A percentile compares a stretch with the other conserved stretches of the same genome.
Conservation (phyloP, 2,113 vertebrate genomes). For the Brevimyrus niger region DNA sequence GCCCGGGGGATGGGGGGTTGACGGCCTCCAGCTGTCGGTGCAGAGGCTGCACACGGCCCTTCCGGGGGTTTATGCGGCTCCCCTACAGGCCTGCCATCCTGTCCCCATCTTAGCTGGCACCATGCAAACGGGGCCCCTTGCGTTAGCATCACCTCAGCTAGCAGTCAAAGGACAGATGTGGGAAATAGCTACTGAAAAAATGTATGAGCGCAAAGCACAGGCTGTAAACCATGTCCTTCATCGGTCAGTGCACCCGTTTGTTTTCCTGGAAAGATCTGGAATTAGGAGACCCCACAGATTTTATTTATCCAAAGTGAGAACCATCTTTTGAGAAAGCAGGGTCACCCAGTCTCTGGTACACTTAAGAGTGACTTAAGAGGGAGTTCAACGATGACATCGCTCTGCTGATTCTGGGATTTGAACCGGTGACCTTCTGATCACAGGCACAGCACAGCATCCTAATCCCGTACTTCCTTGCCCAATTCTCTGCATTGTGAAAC, state of each 20-base stretch:
- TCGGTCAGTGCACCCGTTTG: not conserved
- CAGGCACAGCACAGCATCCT: not conserved
- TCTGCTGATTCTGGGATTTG: not conserved
- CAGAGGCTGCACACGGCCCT: slow-evolving; percentile 16
- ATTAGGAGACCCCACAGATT: not conserved
- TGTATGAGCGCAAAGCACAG: not conserved
- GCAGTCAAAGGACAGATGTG: not conserved
- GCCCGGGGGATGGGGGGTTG: slow-evolving; percentile 28
- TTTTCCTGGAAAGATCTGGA: not conserved
- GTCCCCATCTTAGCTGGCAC: slow-evolving; percentile 15
- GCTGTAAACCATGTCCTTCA: not conserved
- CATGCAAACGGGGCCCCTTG: not conserved
- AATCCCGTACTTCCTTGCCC: not conserved
- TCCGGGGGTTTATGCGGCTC: slow-evolving; percentile 26
- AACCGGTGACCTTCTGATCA: not conserved
- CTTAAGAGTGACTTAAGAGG: not conserved
- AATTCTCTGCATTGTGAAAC: not conserved
- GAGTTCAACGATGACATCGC: not conserved
- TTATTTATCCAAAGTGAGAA: not conserved
- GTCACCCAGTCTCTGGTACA: not conserved
- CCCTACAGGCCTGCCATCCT: slow-evolving; percentile 1
- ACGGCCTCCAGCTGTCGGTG: slow-evolving; percentile 44
- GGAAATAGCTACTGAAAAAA: not conserved
- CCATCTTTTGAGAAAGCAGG: not conserved
- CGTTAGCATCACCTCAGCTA: not conserved